These are phyloP conservation scores for Syncerus caffer DNA, from an alignment of 2,797 vertebrate genomes.

Conservation along the genomic window DNA sequence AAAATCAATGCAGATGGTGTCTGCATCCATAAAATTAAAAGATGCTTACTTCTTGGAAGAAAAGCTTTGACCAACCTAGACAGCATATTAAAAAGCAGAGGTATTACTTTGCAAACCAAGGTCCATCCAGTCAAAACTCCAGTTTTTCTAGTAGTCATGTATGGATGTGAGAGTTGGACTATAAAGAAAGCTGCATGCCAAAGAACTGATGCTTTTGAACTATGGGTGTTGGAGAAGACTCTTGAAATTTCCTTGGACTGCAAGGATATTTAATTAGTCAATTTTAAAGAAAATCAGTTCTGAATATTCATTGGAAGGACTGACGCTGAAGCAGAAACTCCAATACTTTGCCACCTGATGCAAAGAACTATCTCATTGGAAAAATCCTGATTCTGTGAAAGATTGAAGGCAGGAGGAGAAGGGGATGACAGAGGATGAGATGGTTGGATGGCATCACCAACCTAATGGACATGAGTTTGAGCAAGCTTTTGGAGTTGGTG, in stretches of 20 bases:
- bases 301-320: not conserved
- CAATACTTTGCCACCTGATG: not conserved
- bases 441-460: not conserved
- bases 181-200: accelerated
- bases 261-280: not conserved
- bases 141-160: not conserved
- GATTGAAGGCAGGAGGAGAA: not conserved
- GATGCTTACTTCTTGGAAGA: not conserved
- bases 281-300: not conserved
- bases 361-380: not conserved
- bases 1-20: not conserved
- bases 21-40: not conserved
- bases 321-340: not conserved
- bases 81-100: not conserved
- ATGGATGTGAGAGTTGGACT: not conserved
- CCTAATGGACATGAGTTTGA: not conserved
- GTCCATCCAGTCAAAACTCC: not conserved
- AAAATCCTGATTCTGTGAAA: not conserved
- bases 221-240: not conserved
- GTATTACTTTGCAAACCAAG: not conserved
- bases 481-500: not conserved
- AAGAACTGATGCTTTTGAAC: not conserved
- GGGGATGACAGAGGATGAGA: not conserved
- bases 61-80: not conserved
- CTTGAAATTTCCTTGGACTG: not conserved